Conservation (phyloP, 2,888 invertebrate genomes). For the Lycaena phlaeas region DNA sequence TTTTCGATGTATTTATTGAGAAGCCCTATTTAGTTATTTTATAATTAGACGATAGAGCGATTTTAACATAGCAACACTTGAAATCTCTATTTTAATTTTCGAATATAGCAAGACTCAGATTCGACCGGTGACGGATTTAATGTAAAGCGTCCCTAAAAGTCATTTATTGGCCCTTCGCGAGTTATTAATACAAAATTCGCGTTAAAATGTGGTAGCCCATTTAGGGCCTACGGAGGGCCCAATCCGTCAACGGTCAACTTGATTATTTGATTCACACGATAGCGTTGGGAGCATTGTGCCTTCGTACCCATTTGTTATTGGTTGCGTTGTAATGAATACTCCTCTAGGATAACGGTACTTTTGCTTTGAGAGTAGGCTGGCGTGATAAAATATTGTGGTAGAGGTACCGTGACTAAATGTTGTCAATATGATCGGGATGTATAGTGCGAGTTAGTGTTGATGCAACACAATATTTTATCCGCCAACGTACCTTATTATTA, state of each 20-base stretch:
- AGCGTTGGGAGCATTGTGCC: conserved; percentile 10
- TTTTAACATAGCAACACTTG: not conserved
- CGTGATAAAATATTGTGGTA: conserved; percentile 5
- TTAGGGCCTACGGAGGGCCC: not conserved
- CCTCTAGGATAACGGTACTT: conserved; percentile 5
- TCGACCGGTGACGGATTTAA: conserved; percentile 3
- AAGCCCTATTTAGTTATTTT: too few relatives aligned
- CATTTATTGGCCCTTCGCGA: too few relatives aligned
- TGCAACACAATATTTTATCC: conserved; percentile 1
- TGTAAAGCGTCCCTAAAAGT: not conserved
- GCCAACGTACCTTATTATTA: conserved; percentile 1
- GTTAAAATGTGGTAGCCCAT: too few relatives aligned
- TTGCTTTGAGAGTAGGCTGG: too few relatives aligned
- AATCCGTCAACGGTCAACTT: not conserved
- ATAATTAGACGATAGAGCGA: too few relatives aligned
- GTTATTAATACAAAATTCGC: too few relatives aligned
- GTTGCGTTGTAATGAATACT: conserved; percentile 9
- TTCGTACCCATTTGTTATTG: conserved; percentile 6
- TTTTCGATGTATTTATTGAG: too few relatives aligned
- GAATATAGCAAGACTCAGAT: not conserved
- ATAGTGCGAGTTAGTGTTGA: not conserved
- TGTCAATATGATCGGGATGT: not conserved
- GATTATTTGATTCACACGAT: conserved; percentile 2
- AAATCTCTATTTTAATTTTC: not conserved
- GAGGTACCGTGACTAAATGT: not conserved